Conservation (phyloP, 92 coral and sea anemone genomes). For the Porites cylindrica region DNA sequence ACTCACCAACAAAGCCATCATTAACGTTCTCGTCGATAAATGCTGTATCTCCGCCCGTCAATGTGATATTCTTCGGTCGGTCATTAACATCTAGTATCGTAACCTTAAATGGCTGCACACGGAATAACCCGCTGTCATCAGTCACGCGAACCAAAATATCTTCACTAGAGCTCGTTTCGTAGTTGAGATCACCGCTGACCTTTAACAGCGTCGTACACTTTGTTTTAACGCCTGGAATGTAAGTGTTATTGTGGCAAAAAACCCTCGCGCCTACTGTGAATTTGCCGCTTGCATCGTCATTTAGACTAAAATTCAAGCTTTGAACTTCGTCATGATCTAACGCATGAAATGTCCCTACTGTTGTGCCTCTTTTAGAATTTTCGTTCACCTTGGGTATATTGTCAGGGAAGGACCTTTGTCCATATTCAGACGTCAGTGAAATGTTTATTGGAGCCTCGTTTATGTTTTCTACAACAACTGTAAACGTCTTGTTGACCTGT, state of each 20-base stretch:
- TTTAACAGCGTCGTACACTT: slow-evolving; percentile 67
- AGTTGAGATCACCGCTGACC: slow-evolving; percentile 81
- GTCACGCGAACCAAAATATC: slow-evolving; percentile 86
- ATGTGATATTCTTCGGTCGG: slow-evolving; percentile 82
- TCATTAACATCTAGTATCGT: slow-evolving; percentile 84
- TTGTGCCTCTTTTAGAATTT: slow-evolving; percentile 76
- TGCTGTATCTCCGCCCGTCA: slow-evolving; percentile 83
- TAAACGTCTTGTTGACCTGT: slow-evolving; percentile 84
- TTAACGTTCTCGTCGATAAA: slow-evolving; percentile 83
- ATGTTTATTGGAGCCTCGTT: slow-evolving; percentile 95
- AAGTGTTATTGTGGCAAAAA: slow-evolving; percentile 76
- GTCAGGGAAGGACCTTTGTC: slow-evolving; percentile 86
- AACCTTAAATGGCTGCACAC: slow-evolving; percentile 72
- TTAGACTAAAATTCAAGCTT: slow-evolving; percentile 68
- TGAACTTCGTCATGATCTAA: slow-evolving; percentile 93
- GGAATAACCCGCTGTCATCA: slow-evolving; percentile 80
- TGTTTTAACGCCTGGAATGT: slow-evolving; percentile 77
- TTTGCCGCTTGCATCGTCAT: slow-evolving; percentile 78
- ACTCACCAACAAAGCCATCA: slow-evolving; percentile 78
- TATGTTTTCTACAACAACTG: slow-evolving; percentile 80
- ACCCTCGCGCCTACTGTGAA: slow-evolving; percentile 63
- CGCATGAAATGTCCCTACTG: slow-evolving; percentile 89
- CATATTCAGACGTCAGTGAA: slow-evolving; percentile 70
- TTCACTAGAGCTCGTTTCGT: slow-evolving; percentile 71
- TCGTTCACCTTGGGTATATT: slow-evolving; percentile 77